Conservation (phyloP, 2,113 vertebrate species). For the Paralichthys olivaceus region DNA sequence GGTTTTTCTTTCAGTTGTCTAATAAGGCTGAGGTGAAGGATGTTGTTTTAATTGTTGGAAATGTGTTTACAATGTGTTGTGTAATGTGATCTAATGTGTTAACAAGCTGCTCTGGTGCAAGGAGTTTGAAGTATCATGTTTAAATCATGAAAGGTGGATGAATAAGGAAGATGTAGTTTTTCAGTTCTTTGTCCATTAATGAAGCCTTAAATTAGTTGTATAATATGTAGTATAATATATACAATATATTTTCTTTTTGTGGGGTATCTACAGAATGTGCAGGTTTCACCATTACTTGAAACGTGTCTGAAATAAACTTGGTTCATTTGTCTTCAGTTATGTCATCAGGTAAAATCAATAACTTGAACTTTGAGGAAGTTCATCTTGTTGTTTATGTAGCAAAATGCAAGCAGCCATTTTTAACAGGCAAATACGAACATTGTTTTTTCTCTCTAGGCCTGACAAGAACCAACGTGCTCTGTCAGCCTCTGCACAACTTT, state of each 20-base stretch:
- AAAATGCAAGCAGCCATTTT: neutral
- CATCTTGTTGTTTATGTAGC: neutral
- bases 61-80: no score
- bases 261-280: neutral
- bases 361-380: neutral
- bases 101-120: slow-evolving; percentile 21
- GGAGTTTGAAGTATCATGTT: neutral
- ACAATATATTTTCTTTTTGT: neutral
- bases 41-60: slow-evolving; percentile 2
- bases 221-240: neutral
- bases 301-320: neutral
- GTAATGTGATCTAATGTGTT: no score
- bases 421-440: neutral
- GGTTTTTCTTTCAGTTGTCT: neutral
- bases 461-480: neutral
- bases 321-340: neutral
- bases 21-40: slow-evolving; percentile 32
- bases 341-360: neutral
- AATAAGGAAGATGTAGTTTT: neutral
- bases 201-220: neutral
- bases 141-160: neutral
- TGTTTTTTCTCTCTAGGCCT: neutral
- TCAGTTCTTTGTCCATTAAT: neutral
- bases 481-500: neutral
- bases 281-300: neutral